Conservation (phyloP, 2,888 invertebrate species). For the Pinctada fucata region DNA sequence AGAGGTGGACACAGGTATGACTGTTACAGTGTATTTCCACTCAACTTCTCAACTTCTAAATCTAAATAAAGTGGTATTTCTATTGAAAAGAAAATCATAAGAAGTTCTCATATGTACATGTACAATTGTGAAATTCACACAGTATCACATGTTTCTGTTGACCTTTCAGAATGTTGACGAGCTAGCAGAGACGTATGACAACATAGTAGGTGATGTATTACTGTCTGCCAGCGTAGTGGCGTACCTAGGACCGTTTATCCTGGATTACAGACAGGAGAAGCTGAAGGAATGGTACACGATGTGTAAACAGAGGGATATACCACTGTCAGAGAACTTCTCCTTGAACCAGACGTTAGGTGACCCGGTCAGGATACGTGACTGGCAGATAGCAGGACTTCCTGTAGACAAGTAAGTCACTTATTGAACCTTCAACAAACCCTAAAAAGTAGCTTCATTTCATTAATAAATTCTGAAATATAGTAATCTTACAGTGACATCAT, state of each 20-base stretch:
- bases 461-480: no score
- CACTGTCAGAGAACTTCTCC: conserved; percentile 73
- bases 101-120: no score
- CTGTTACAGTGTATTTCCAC: background rate
- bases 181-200: conserved; percentile 73
- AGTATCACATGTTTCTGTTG: conserved; percentile 4
- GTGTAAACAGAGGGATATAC: conserved; percentile 72
- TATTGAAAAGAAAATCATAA: background rate
- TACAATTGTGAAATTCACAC: no score
- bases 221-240: conserved; percentile 75
- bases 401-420: conserved; percentile 70
- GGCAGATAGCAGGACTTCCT: conserved; percentile 76
- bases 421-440: no score
- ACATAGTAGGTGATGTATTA: conserved; percentile 76
- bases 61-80: no score
- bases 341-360: conserved; percentile 74
- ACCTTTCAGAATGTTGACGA: conserved; percentile 70
- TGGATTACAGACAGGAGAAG: conserved; percentile 74
- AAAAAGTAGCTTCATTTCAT: no score
- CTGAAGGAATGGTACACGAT: conserved; percentile 72
- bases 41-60: no score
- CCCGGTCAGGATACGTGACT: conserved; percentile 75
- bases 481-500: no score
- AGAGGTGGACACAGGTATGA: conserved; percentile 74
- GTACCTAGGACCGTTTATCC: conserved; percentile 75